These are phyloP conservation scores for Anolis apletophallus DNA, from an alignment of 2,797 vertebrate genomes.

Conservation along the genomic window DNA sequence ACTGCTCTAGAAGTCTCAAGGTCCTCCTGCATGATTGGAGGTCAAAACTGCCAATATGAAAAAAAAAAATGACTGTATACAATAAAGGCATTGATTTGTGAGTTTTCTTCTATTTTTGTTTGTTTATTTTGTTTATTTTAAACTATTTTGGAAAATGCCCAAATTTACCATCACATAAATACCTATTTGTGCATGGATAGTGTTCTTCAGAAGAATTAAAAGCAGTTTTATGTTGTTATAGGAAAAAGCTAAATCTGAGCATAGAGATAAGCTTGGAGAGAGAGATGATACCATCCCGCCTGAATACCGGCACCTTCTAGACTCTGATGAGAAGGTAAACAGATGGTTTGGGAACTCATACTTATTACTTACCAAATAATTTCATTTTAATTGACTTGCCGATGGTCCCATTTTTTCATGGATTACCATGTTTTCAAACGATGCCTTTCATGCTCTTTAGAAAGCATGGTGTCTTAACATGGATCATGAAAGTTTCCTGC, in stretches of 20 bases:
- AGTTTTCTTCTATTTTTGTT: background rate
- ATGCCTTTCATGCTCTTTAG: background rate
- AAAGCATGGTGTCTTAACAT: background rate
- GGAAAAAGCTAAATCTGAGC: conserved; percentile 77
- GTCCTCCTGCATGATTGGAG: no score
- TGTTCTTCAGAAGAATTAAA: background rate
- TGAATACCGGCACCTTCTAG: conserved; percentile 80
- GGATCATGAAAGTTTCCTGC: background rate
- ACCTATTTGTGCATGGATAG: background rate
- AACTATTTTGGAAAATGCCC: background rate
- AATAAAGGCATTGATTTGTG: background rate
- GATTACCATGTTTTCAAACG: background rate
- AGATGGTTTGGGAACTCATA: background rate
- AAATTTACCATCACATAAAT: background rate
- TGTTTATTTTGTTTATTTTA: background rate
- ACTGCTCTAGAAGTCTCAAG: no score
- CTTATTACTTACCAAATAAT: background rate
- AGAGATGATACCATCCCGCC: conserved; percentile 88
- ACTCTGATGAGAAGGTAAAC: conserved; percentile 74
- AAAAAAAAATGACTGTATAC: no score
- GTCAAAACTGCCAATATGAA: no score
- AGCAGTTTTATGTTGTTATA: conserved; percentile 50
- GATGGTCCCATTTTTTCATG: background rate
- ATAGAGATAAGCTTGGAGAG: conserved; percentile 83
- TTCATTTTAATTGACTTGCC: background rate